Percentiles rank a stretch among this genome's conserved stretches.
These are phyloP conservation scores for Speoplatyrhinus poulsoni DNA, from an alignment of 2,113 vertebrate genomes.

Conservation along the genomic window DNA sequence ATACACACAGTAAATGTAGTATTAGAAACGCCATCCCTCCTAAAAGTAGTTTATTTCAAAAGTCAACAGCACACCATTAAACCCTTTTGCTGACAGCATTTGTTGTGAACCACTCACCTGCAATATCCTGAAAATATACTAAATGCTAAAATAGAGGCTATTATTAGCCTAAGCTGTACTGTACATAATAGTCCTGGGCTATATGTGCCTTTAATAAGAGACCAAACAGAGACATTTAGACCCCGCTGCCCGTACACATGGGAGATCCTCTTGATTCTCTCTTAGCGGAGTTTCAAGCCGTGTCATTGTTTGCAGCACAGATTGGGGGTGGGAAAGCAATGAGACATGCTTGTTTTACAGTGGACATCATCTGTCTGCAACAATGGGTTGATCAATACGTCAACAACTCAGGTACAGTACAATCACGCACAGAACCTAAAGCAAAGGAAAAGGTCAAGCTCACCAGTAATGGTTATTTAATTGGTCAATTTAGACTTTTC, in stretches of 20 bases:
- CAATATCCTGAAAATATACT: background rate
- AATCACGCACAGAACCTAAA: background rate
- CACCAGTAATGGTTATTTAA: background rate
- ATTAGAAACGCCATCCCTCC: background rate
- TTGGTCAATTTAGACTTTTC: constrained; percentile 2
- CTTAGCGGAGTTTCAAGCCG: background rate
- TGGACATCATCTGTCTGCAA: constrained; percentile 6
- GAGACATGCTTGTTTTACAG: constrained; percentile 18
- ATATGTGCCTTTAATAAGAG: background rate
- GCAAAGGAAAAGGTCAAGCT: background rate
- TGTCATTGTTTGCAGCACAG: constrained; percentile 3
- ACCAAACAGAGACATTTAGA: background rate
- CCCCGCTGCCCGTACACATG: constrained; percentile 2
- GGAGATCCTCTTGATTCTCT: background rate
- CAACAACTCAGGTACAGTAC: constrained; percentile 1
- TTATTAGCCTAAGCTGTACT: background rate
- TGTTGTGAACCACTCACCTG: background rate
- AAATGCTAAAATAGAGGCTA: background rate
- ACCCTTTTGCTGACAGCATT: background rate
- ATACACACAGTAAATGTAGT: background rate
- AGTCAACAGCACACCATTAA: background rate
- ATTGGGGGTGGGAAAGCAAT: background rate
- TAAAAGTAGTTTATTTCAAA: background rate
- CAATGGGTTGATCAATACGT: constrained; percentile 20
- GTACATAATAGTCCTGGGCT: background rate